A percentile compares a stretch with the other conserved stretches of the same genome.
Conservation (phyloP, 2,797 vertebrate species). For the Dendrocincla tyrannina region DNA sequence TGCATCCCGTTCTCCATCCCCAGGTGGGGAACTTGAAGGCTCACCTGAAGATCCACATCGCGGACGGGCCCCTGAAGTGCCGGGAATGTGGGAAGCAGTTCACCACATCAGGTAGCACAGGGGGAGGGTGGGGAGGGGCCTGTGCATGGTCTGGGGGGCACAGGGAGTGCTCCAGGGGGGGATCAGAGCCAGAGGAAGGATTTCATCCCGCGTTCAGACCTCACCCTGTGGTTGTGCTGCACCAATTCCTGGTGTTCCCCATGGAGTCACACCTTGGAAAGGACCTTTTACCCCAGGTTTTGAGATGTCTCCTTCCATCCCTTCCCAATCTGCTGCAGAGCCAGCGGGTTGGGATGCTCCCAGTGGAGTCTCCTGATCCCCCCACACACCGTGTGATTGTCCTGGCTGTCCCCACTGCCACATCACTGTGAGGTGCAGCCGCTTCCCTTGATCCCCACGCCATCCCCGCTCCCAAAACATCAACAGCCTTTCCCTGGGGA, state of each 20-base stretch:
- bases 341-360: background rate
- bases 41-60: conserved; percentile 94
- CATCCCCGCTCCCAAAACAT: background rate
- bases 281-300: background rate
- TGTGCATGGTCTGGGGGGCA: background rate
- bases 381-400: rapidly evolving
- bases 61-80: conserved; percentile 94
- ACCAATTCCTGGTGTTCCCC: rapidly evolving
- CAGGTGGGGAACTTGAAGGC: conserved; percentile 95
- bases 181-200: background rate
- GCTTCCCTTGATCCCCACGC: rapidly evolving
- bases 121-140: background rate
- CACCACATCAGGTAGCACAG: conserved; percentile 89
- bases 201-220: background rate
- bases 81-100: conserved; percentile 98
- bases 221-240: rapidly evolving
- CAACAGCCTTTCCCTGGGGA: background rate
- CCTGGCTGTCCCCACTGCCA: background rate
- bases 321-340: background rate
- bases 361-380: rapidly evolving
- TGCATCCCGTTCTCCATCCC: background rate
- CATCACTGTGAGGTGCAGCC: rapidly evolving
- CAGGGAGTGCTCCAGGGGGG: rapidly evolving
- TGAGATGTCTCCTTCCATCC: background rate
- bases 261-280: rapidly evolving